Evolutionary conservation across 2,113 vertebrate species (phyloP).

Genomic region (Nanorana parkeri): DNA sequence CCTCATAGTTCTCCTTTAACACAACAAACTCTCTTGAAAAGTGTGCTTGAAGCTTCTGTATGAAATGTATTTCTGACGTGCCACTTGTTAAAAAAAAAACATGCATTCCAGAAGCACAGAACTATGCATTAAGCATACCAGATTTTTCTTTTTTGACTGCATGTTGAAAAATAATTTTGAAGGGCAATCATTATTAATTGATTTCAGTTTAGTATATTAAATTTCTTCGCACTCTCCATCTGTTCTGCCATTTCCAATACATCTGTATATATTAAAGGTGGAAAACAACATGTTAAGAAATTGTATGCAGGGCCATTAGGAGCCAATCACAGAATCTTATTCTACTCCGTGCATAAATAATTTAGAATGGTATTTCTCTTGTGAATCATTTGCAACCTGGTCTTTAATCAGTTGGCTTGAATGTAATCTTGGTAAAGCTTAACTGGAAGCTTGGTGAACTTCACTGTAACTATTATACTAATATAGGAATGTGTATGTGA

Average conservation of each 20-base stretch:
- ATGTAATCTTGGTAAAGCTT: neutral
- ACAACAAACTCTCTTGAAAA: too few relatives aligned
- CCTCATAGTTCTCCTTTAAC: too few relatives aligned
- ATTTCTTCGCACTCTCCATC: neutral
- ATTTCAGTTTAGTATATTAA: neutral
- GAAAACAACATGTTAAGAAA: conserved; percentile 24
- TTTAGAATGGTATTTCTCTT: neutral
- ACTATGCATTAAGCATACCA: neutral
- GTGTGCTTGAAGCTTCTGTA: too few relatives aligned
- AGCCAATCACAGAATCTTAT: neutral
- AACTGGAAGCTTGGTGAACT: too few relatives aligned
- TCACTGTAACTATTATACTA: too few relatives aligned
- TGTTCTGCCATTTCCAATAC: conserved; percentile 20
- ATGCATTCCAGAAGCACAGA: too few relatives aligned
- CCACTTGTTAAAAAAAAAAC: too few relatives aligned
- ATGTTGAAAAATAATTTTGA: conserved; percentile 2
- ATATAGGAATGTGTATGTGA: too few relatives aligned
- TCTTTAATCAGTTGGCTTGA: neutral
- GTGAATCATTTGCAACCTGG: neutral
- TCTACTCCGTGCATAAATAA: conserved; percentile 1
- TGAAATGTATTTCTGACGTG: too few relatives aligned
- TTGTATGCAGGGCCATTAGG: neutral
- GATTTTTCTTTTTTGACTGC: neutral
- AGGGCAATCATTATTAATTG: conserved; percentile 1
- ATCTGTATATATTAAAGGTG: conserved; percentile 13